phyloP scores from a whole-genome alignment of 2,888 invertebrate species.

The Caenorhabditis sulstoni region DNA sequence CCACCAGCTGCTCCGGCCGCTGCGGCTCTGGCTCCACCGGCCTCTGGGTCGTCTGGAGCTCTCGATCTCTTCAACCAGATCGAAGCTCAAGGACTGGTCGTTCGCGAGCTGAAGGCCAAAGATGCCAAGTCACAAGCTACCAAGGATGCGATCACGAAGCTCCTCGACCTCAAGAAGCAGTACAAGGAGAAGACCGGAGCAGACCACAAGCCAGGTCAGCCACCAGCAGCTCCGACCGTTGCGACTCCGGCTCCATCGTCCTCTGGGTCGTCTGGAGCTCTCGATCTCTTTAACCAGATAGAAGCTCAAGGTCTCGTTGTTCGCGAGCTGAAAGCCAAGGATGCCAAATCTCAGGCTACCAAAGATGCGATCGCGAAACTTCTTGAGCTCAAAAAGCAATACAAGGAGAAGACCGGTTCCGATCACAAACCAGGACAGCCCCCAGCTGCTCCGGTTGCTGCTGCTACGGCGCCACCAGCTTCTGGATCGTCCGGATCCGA shows the following conservation, averaged over 20 bases:
- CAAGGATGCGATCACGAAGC: slow-evolving; percentile 84
- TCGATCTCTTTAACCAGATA: slow-evolving; percentile 71
- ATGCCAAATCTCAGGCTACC: slow-evolving; percentile 82
- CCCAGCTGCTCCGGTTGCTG: slow-evolving; percentile 51
- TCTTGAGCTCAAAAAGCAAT: slow-evolving; percentile 87
- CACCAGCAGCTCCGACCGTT: slow-evolving; percentile 45
- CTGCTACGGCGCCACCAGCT: slow-evolving; percentile 38
- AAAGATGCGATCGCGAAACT: slow-evolving; percentile 85
- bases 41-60: slow-evolving; percentile 11
- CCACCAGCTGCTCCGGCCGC: slow-evolving; percentile 64
- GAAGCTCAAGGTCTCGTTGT: slow-evolving; percentile 85
- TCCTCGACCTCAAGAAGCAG: slow-evolving; percentile 87
- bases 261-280: slow-evolving; percentile 11
- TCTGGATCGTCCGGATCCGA: no score
- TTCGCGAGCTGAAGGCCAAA: slow-evolving; percentile 85
- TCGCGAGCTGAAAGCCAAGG: slow-evolving; percentile 84
- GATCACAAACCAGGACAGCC: slow-evolving; percentile 71
- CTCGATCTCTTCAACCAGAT: slow-evolving; percentile 71
- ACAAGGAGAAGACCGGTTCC: slow-evolving; percentile 85
- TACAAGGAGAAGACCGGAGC: slow-evolving; percentile 86
- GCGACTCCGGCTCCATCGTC: slow-evolving; percentile 25
- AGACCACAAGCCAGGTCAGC: slow-evolving; percentile 70
- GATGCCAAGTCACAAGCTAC: slow-evolving; percentile 82
- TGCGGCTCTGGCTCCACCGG: slow-evolving; percentile 27
- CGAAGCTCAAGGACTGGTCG: slow-evolving; percentile 84